Base-by-base conservation (phyloP, 2,888 invertebrate genomes). In the Hyles lineata region DNA sequence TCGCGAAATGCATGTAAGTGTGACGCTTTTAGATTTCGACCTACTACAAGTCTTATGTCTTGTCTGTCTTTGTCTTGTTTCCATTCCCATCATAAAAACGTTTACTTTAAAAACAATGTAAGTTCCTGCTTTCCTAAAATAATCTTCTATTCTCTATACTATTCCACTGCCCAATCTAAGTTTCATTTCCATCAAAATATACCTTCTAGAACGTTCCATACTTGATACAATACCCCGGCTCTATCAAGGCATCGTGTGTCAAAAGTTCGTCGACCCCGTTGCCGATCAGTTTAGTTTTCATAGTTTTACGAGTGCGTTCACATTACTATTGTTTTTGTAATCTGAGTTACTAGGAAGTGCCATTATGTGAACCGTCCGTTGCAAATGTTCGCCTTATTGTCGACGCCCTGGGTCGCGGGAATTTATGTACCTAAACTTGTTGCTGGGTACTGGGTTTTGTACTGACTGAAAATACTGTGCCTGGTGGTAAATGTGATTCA, bases 301-400 rank as follows among this genome's bases (percentile, higher is more conserved):
- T 81, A 82, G 84, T 86, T 92, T 92, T 90, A 92, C 92, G 92
- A 89, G 92, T 87, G 85, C 92, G 83, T 92, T 91, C 89, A 87
- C 92, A 82, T 86, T 85, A 80, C 86, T 85, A 93, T 93, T 93
- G 92, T 92, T 92, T 90, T 87, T 88, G 90, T 85, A 88, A 92
- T 88, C 85, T 81, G 89, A 89, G 86, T 85, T 77, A 85, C 84
- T 86, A 90, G 91, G 91, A 91, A 90, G 87, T 87, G 72, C 75
- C 81, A 80, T 82, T 83, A 82, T 83, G 78, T 75, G 80, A 79
- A 78, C 79, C 73, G 74, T 74, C 75, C 75, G 73, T 74, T 50
- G 73, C 75, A 72, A 75, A 75, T 75, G 73, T 63, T 60, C 73
- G 59, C n/a, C 43, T 61, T 32, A 32, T 61, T n/a, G 55, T 43